Percentiles rank a stretch among this genome's conserved stretches.
These are phyloP conservation scores for Coenobita brevimanus DNA, from an alignment of 1,140 invertebrate genomes.

Conservation along the genomic window DNA sequence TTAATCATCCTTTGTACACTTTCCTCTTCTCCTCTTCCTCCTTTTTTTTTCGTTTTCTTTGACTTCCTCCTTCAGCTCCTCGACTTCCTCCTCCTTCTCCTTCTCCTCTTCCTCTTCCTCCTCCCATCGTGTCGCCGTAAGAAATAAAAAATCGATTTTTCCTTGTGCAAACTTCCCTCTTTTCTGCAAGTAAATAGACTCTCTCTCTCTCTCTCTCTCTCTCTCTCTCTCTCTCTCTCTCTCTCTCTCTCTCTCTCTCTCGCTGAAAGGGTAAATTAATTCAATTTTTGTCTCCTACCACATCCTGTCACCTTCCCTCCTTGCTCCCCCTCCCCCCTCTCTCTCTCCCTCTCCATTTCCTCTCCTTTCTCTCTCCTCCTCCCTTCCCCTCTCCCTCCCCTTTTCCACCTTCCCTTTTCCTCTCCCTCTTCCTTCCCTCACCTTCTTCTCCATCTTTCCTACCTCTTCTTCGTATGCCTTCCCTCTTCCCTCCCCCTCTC, in stretches of 20 bases:
- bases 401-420: background rate
- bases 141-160: background rate
- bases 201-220: too few relatives aligned
- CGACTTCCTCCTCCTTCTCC: slow-evolving; percentile 3
- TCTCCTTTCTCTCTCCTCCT: background rate
- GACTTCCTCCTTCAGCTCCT: background rate
- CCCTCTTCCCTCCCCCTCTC: too few relatives aligned
- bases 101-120: background rate
- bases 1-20: background rate
- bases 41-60: background rate
- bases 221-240: too few relatives aligned
- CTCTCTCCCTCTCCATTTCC: background rate
- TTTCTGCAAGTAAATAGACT: too few relatives aligned
- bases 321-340: background rate
- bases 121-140: background rate
- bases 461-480: background rate
- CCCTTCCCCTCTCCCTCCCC: background rate
- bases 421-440: background rate
- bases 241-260: too few relatives aligned
- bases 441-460: background rate
- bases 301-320: background rate
- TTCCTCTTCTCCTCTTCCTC: slow-evolving; percentile 9
- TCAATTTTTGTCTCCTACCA: too few relatives aligned
- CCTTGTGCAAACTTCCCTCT: background rate
- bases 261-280: background rate